Conservation (phyloP, 2,113 vertebrate species). For the Osmerus eperlanus region DNA sequence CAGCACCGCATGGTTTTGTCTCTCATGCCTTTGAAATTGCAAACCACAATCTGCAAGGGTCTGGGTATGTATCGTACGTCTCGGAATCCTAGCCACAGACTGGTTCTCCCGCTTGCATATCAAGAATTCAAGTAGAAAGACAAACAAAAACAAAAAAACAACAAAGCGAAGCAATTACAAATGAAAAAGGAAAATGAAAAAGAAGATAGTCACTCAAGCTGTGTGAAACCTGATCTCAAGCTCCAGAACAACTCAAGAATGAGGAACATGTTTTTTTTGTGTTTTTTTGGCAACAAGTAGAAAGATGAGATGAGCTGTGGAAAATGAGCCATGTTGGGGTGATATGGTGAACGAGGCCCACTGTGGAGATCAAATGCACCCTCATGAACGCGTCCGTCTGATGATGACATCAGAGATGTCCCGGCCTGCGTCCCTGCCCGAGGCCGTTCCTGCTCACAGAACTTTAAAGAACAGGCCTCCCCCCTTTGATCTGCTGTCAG, state of each 20-base stretch:
- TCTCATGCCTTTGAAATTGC: slow-evolving; percentile 27
- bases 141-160: slow-evolving; percentile 39
- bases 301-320: slow-evolving; percentile 36
- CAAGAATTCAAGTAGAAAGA: slow-evolving; percentile 74
- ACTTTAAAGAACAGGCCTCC: slow-evolving; percentile 37
- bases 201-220: slow-evolving; percentile 31
- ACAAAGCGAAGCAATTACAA: background rate
- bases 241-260: too few species aligned
- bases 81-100: slow-evolving; percentile 41
- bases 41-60: slow-evolving; percentile 32
- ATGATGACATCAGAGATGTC: slow-evolving; percentile 31
- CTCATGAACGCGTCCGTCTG: background rate
- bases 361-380: slow-evolving; percentile 39
- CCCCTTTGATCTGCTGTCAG: slow-evolving; percentile 12
- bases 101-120: slow-evolving; percentile 67
- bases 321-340: slow-evolving; percentile 25
- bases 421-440: slow-evolving; percentile 26
- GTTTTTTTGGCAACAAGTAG: slow-evolving; percentile 60
- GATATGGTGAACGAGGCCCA: slow-evolving; percentile 49
- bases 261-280: background rate
- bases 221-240: slow-evolving; percentile 37
- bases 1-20: slow-evolving; percentile 6
- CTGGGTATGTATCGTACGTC: slow-evolving; percentile 19
- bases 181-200: background rate
- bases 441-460: slow-evolving; percentile 32